phyloP scores from a whole-genome alignment of 1,140 invertebrate species.

The Solen grandis region DNA sequence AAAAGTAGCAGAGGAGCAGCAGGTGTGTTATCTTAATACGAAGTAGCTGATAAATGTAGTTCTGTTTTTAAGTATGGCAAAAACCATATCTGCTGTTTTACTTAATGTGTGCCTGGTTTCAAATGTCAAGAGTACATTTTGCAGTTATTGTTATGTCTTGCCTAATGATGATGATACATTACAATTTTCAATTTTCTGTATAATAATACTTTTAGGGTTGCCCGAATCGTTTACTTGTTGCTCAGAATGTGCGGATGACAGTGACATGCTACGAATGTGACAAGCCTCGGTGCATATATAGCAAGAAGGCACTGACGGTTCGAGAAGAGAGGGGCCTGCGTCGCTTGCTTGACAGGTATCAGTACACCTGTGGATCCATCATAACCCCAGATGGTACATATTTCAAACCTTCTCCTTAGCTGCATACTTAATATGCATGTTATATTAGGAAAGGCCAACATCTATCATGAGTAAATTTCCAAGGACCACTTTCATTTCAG shows the following conservation, averaged over 20 bases:
- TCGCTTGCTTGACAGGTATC: conserved; percentile 37
- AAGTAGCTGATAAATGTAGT: not conserved
- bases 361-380: conserved; percentile 55
- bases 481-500: conserved; percentile 6
- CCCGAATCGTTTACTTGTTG: conserved; percentile 6
- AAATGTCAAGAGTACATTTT: not conserved
- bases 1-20: conserved; percentile 44
- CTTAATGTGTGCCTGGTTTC: not conserved
- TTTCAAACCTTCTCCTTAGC: not conserved
- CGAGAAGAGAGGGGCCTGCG: conserved; percentile 32
- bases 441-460: conserved; percentile 13
- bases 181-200: not conserved
- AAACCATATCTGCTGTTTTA: not conserved
- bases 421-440: conserved; percentile 15
- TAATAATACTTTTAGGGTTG: conserved; percentile 19
- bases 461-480: conserved; percentile 11
- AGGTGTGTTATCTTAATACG: conserved; percentile 14
- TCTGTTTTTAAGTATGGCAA: not conserved
- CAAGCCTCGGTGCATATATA: conserved; percentile 54
- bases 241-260: conserved; percentile 34
- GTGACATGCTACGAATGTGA: conserved; percentile 50
- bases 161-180: not conserved
- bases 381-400: conserved; percentile 53
- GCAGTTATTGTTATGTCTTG: not conserved
- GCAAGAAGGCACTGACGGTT: conserved; percentile 39